Base-by-base conservation (phyloP, 2,113 vertebrate species). In the Colossoma macropomum region DNA sequence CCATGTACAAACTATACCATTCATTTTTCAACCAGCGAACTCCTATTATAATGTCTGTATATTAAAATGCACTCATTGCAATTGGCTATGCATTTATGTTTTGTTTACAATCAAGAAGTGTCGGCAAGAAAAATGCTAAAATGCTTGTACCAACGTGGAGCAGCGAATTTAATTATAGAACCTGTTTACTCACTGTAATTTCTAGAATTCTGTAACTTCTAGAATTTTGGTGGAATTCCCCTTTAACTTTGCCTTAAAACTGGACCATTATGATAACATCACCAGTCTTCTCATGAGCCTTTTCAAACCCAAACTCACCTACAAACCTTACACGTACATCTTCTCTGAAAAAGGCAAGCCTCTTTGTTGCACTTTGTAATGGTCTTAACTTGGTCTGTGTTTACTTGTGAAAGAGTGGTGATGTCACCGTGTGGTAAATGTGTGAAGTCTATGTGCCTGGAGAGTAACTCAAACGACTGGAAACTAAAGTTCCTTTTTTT, bases 381-480 rank as follows among this genome's bases (percentile, higher is more conserved):
- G 38, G n/a, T 56, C 27, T 68, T 71, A 56, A 71, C 68, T 72
- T 38, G 48, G 50, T 56, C 50, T 60, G 79, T 59, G 68, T 59
- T 59, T 60, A 62, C 54, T 8, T 80, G 32, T 30, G 59, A 62
- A n/a, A 28, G 60, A 32, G 27, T 2, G 60, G 13, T 12, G 17
- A 4, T 68, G 32, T 62, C 13, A 21, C 15, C 23, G 30, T 60
- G 56, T 21, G 30, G 13, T 19, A 16, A 27, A 45, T 48, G 56
- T 77, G 10, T 76, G 74, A n/a, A 59, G 21, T 23, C 65, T 69
- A n/a, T 19, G 32, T 62, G 54, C 69, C 68, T 80, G 23, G n/a
- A 59, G 66, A 80, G 19, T 45, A 62, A 80, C 52, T 77, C 38
- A 77, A 71, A 77, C 27, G n/a, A 79, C 65, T 70, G 63, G 30